Percentiles rank a stretch among this genome's conserved stretches.
phyloP scores from a whole-genome alignment of 2,888 invertebrate species.

The Tetragonisca angustula region DNA sequence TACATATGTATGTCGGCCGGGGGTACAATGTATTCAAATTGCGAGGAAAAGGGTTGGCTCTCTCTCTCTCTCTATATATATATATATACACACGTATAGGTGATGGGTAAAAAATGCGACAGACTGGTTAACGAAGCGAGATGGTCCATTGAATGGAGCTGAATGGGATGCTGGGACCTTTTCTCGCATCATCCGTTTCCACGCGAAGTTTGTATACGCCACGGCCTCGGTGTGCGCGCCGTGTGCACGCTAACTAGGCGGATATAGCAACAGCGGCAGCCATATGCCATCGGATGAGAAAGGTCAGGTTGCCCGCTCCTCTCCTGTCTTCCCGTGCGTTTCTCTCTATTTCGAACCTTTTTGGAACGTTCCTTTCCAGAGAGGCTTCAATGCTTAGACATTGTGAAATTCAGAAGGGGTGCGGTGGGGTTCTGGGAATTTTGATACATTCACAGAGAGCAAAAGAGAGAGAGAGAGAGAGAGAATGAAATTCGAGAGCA shows the following conservation, averaged over 20 bases:
- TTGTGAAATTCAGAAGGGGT: background rate
- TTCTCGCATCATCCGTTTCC: constrained; percentile 64
- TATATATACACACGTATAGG: constrained; percentile 60
- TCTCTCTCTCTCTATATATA: background rate
- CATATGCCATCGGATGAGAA: constrained; percentile 57
- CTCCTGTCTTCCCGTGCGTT: constrained; percentile 20
- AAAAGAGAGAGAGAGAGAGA: too few relatives aligned
- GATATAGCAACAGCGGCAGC: constrained; percentile 54
- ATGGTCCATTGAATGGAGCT: constrained; percentile 82
- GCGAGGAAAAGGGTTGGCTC: constrained; percentile 82
- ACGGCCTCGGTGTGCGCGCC: background rate
- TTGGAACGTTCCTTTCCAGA: background rate
- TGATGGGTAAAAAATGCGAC: constrained; percentile 83
- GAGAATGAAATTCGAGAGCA: background rate
- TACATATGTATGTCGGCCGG: constrained; percentile 83
- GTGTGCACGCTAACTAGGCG: constrained; percentile 64
- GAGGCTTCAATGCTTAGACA: background rate
- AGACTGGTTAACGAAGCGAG: constrained; percentile 84
- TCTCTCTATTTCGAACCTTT: constrained; percentile 38
- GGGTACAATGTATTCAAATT: constrained; percentile 84
- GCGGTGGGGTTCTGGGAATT: background rate
- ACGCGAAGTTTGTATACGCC: constrained; percentile 53
- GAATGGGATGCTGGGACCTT: constrained; percentile 82
- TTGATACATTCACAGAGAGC: background rate
- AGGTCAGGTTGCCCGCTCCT: constrained; percentile 34